Percentiles rank a stretch among this genome's conserved stretches.
Evolutionary conservation across 1,140 invertebrate genomes (phyloP).

Genomic region (Calycopis cecrops): DNA sequence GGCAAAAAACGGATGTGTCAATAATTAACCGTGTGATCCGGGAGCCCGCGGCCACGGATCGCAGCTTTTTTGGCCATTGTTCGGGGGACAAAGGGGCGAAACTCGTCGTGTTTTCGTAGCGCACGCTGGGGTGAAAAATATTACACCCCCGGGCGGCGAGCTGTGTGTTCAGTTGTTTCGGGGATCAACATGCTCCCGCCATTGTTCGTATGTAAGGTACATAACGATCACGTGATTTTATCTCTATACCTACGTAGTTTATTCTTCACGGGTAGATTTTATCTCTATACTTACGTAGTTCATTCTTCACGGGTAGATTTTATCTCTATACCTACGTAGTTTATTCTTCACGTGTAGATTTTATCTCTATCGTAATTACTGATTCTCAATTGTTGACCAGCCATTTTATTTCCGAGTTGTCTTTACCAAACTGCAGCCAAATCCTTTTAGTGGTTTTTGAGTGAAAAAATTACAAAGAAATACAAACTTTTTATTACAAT

Average conservation of each 20-base stretch:
- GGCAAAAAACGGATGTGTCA: slow-evolving; percentile 70
- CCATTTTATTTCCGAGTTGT: no score
- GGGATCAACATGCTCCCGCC: slow-evolving; percentile 35
- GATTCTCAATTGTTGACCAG: no score
- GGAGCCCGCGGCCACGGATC: slow-evolving; percentile 58
- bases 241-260: no score
- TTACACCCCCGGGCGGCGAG: slow-evolving; percentile 59
- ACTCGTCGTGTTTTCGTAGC: slow-evolving; percentile 55
- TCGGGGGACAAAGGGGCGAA: slow-evolving; percentile 46
- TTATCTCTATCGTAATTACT: no score
- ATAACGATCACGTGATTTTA: background rate
- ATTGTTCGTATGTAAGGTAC: slow-evolving; percentile 10
- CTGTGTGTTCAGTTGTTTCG: slow-evolving; percentile 46
- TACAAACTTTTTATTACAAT: no score
- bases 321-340: no score
- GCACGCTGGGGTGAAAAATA: slow-evolving; percentile 64
- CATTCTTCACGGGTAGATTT: background rate
- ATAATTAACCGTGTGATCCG: slow-evolving; percentile 69
- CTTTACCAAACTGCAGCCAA: no score
- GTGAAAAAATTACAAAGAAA: no score
- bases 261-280: background rate
- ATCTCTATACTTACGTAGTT: no score
- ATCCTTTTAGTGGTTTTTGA: no score
- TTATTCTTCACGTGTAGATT: background rate
- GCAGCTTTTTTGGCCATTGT: slow-evolving; percentile 55